Conservation (phyloP, 1,140 invertebrate genomes). For the Bilobella aurantiaca region DNA sequence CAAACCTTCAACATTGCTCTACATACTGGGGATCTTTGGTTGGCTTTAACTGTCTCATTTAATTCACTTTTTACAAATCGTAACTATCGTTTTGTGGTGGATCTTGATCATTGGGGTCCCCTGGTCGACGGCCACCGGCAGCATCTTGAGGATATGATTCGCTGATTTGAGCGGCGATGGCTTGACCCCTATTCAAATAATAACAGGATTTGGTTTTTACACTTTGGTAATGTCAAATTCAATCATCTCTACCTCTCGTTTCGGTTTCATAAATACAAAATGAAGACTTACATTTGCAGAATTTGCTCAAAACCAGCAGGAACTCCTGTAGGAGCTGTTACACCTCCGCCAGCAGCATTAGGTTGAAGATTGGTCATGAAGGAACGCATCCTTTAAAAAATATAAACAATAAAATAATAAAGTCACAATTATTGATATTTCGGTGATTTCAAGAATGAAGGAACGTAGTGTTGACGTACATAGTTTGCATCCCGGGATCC, state of each 20-base stretch:
- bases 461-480: slow-evolving; percentile 41
- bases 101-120: slow-evolving; percentile 9
- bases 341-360: slow-evolving; percentile 24
- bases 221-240: not conserved
- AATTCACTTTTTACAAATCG: slow-evolving; percentile 19
- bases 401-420: not conserved
- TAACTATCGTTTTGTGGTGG: slow-evolving; percentile 26
- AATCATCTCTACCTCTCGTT: too few relatives aligned
- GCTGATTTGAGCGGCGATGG: slow-evolving; percentile 49
- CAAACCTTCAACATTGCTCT: too few relatives aligned
- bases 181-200: slow-evolving; percentile 44
- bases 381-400: slow-evolving; percentile 39
- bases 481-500: slow-evolving; percentile 64
- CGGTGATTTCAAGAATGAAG: not conserved
- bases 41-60: not conserved
- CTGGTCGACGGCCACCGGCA: slow-evolving; percentile 39
- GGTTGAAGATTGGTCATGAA: slow-evolving; percentile 40
- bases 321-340: too few relatives aligned
- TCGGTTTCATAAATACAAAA: not conserved
- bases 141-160: slow-evolving; percentile 48
- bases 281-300: slow-evolving; percentile 43
- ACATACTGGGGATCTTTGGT: not conserved
- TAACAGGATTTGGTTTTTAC: not conserved
- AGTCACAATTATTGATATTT: too few relatives aligned
- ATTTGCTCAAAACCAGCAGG: slow-evolving; percentile 37